Evolutionary conservation across 2,113 vertebrate species (phyloP).

Genomic region (Vicugna pacos): DNA sequence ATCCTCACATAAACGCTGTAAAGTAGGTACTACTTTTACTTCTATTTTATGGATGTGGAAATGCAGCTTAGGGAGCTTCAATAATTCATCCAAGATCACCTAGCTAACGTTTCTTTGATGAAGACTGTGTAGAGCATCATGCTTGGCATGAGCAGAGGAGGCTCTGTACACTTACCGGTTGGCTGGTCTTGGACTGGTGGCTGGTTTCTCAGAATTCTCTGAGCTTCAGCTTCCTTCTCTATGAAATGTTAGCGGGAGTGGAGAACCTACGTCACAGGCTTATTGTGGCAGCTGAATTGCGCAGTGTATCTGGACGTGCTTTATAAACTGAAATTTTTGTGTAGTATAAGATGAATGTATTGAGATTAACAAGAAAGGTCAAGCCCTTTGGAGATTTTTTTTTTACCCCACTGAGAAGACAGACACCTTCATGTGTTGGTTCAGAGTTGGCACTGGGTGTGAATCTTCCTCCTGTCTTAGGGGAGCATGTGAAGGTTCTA

Average conservation of each 20-base stretch:
- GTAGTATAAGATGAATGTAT: neutral
- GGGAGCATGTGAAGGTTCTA: neutral
- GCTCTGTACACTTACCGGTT: neutral
- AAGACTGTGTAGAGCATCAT: fast-evolving
- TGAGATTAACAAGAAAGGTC: neutral
- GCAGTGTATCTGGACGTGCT: neutral
- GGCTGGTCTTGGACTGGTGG: neutral
- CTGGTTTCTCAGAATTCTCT: neutral
- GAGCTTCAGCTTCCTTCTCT: neutral
- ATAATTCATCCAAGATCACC: neutral
- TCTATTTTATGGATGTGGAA: constrained; percentile 28
- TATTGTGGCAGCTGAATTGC: neutral
- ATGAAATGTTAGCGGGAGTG: neutral
- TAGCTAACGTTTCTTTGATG: constrained; percentile 7
- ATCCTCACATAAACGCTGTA: neutral
- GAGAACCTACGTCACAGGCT: neutral
- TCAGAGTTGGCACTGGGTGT: neutral
- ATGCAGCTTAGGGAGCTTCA: neutral
- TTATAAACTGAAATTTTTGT: neutral
- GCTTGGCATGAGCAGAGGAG: neutral
- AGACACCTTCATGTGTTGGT: neutral
- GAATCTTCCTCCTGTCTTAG: neutral
- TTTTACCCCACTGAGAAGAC: neutral
- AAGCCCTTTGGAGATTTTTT: neutral
- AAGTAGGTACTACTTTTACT: neutral